phyloP scores from a whole-genome alignment of 2,113 vertebrate species.

The Colistium nudipinnis region DNA sequence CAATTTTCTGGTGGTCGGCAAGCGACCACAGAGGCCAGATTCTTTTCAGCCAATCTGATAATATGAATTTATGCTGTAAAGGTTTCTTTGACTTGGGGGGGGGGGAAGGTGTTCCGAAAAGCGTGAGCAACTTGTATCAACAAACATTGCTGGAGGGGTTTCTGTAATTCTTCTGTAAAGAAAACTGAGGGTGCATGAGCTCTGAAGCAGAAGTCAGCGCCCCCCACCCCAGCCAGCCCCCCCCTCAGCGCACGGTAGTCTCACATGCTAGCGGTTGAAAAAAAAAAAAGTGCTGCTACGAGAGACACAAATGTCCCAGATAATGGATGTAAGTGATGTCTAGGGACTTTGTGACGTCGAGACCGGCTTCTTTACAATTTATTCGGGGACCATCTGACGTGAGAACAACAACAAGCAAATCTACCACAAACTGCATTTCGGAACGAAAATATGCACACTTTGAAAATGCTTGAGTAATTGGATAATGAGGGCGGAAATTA shows the following conservation, averaged over 20 bases:
- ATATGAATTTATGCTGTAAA: slow-evolving; percentile 53
- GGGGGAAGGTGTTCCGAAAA: slow-evolving; percentile 30
- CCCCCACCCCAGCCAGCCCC: too few relatives aligned
- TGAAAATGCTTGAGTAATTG: slow-evolving; percentile 61
- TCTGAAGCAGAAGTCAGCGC: slow-evolving; percentile 5
- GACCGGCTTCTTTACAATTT: slow-evolving; percentile 65
- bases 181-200: slow-evolving; percentile 30
- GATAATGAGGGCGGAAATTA: slow-evolving; percentile 75
- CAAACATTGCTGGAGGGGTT: slow-evolving; percentile 34
- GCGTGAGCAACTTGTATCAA: slow-evolving; percentile 59
- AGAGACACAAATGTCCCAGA: slow-evolving; percentile 46
- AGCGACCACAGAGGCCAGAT: slow-evolving; percentile 56
- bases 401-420: slow-evolving; percentile 32
- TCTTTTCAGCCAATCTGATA: slow-evolving; percentile 69
- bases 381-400: slow-evolving; percentile 19
- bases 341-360: slow-evolving; percentile 69
- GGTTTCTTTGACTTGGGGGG: slow-evolving; percentile 19
- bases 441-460: slow-evolving; percentile 67
- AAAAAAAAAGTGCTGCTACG: too few relatives aligned
- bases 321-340: slow-evolving; percentile 50
- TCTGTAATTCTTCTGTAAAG: slow-evolving; percentile 38
- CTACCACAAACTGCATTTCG: slow-evolving; percentile 44
- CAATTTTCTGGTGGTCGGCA: slow-evolving; percentile 76
- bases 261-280: too few relatives aligned
- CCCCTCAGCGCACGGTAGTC: too few relatives aligned